Evolutionary conservation across 2,888 invertebrate species (phyloP).

Genomic region (Xylocampa areola): DNA sequence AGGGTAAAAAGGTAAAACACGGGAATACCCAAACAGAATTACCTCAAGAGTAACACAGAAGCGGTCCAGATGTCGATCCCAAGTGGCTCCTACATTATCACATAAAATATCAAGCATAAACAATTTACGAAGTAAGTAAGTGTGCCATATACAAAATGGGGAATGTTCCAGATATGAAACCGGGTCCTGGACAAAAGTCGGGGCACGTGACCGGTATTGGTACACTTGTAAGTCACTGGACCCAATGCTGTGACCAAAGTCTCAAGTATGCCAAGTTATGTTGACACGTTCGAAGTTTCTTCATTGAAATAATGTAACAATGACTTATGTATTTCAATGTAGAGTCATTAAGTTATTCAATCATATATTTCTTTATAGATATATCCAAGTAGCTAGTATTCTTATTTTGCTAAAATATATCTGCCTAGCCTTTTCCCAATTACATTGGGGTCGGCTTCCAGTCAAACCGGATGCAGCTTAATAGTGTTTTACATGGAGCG

Average conservation of each 20-base stretch:
- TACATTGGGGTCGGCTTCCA: too few relatives aligned
- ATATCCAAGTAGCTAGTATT: too few relatives aligned
- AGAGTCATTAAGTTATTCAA: too few relatives aligned
- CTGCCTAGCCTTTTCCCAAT: too few relatives aligned
- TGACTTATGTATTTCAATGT: too few relatives aligned
- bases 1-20: constrained; percentile 27
- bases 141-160: constrained; percentile 37
- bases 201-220: constrained; percentile 26
- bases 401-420: too few relatives aligned
- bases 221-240: not conserved
- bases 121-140: constrained; percentile 57
- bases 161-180: constrained; percentile 40
- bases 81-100: constrained; percentile 26
- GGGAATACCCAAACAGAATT: constrained; percentile 28
- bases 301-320: constrained; percentile 21
- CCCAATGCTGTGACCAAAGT: not conserved
- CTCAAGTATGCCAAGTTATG: constrained; percentile 7
- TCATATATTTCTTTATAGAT: too few relatives aligned
- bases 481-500: too few relatives aligned
- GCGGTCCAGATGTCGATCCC: constrained; percentile 25
- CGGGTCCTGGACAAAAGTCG: constrained; percentile 33
- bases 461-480: too few relatives aligned
- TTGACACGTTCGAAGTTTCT: constrained; percentile 30
- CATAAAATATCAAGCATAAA: constrained; percentile 50
- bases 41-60: constrained; percentile 36